phyloP scores from a whole-genome alignment of 2,113 vertebrate genomes.

The Dipodomys spectabilis region DNA sequence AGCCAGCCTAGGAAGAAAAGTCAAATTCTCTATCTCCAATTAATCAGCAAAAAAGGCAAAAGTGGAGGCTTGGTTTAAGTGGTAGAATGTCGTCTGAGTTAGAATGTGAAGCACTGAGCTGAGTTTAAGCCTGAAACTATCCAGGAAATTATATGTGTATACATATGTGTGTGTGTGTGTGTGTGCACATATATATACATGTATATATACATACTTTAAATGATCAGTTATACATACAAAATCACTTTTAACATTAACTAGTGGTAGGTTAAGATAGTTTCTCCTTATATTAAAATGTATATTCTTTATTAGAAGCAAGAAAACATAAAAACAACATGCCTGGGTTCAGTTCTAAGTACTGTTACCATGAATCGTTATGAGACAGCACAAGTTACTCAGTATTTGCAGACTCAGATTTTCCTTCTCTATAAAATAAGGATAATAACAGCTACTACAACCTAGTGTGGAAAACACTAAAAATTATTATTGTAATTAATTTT shows the following conservation, averaged over 20 bases:
- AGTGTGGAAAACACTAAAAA: background rate
- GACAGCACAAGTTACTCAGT: background rate
- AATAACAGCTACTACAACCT: background rate
- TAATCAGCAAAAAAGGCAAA: too few relatives aligned
- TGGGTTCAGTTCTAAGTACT: background rate
- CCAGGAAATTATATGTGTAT: too few relatives aligned
- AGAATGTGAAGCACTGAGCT: too few relatives aligned
- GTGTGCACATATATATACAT: background rate
- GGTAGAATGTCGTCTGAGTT: too few relatives aligned
- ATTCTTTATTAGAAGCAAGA: too few relatives aligned
- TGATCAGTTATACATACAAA: background rate
- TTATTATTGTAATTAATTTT: conserved; percentile 2
- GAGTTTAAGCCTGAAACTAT: too few relatives aligned
- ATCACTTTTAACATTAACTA: background rate
- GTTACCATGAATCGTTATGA: background rate
- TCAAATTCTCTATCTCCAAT: too few relatives aligned
- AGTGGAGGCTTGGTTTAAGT: too few relatives aligned
- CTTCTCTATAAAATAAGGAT: background rate
- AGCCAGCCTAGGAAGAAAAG: too few relatives aligned
- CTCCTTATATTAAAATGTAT: background rate
- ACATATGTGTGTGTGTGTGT: too few relatives aligned
- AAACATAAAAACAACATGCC: background rate
- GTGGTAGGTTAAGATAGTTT: background rate
- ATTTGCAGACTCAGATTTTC: background rate
- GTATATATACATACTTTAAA: background rate